Conservation (phyloP, 1,140 invertebrate genomes). For the Prorops nasuta region DNA sequence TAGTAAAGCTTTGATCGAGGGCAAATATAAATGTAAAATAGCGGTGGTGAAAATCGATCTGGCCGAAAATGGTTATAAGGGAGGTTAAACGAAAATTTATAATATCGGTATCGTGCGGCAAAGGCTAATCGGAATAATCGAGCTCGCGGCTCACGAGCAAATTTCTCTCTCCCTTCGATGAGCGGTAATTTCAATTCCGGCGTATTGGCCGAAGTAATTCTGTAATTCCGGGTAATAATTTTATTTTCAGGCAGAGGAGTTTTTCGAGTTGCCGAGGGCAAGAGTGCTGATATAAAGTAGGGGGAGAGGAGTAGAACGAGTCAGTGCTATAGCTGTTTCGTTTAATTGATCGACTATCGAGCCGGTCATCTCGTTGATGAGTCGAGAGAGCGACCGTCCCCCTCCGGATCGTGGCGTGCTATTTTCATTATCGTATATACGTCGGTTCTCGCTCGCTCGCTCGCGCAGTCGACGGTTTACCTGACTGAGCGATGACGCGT, state of each 20-base stretch:
- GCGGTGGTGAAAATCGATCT: no score
- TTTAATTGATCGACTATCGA: conserved; percentile 42
- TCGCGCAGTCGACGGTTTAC: conserved; percentile 4
- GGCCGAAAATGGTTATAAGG: no score
- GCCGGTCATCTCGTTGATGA: conserved; percentile 40
- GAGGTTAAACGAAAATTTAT: no score
- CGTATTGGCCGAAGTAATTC: conserved; percentile 3
- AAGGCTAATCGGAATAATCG: no score
- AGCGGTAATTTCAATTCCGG: background rate
- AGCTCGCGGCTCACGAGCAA: no score
- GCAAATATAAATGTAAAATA: no score
- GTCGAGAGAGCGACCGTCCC: conserved; percentile 32
- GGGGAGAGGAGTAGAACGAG: background rate
- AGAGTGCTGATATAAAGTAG: background rate
- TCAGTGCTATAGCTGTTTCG: conserved; percentile 14
- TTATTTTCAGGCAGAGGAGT: conserved; percentile 7
- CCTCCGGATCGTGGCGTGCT: conserved; percentile 29
- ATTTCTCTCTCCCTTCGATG: no score
- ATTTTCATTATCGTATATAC: conserved; percentile 45
- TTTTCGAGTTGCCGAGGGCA: background rate
- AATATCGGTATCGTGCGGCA: no score
- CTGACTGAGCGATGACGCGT: conserved; percentile 34
- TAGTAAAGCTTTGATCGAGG: no score
- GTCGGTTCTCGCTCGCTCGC: conserved; percentile 11
- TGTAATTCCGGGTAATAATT: conserved; percentile 20